phyloP scores from a whole-genome alignment of 2,888 invertebrate species.

The Chrysina gloriosa region DNA sequence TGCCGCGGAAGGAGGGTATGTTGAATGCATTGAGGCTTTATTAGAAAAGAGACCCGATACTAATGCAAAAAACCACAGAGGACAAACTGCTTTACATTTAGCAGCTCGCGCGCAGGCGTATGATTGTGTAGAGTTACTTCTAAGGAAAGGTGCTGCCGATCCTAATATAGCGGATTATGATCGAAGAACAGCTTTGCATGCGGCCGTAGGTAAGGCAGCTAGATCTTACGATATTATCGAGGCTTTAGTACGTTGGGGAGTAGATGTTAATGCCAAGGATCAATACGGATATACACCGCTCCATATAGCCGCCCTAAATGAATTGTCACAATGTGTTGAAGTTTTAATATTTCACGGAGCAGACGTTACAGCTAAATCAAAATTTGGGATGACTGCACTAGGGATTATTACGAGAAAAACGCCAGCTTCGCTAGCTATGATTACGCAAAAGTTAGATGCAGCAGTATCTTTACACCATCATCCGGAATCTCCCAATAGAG shows the following conservation, averaged over 20 bases:
- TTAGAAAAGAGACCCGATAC: slow-evolving; percentile 81
- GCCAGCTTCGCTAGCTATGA: slow-evolving; percentile 85
- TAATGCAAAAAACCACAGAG: slow-evolving; percentile 79
- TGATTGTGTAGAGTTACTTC: slow-evolving; percentile 82
- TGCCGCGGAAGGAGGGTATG: slow-evolving; percentile 89
- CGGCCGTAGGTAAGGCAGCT: slow-evolving; percentile 86
- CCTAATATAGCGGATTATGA: slow-evolving; percentile 85
- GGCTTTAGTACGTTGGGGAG: slow-evolving; percentile 81
- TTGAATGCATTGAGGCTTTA: slow-evolving; percentile 81
- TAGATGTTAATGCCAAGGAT: slow-evolving; percentile 86
- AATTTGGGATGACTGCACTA: slow-evolving; percentile 86
- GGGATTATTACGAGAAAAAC: slow-evolving; percentile 89
- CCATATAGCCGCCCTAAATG: slow-evolving; percentile 87
- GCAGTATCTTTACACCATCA: slow-evolving; percentile 83
- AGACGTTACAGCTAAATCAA: slow-evolving; percentile 89
- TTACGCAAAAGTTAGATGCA: slow-evolving; percentile 83
- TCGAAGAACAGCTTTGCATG: slow-evolving; percentile 84
- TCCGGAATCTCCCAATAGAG: slow-evolving; percentile 80
- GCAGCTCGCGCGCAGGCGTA: slow-evolving; percentile 83
- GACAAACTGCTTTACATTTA: slow-evolving; percentile 87
- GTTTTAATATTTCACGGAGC: slow-evolving; percentile 86
- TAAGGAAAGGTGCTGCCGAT: slow-evolving; percentile 80
- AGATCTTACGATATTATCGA: slow-evolving; percentile 85
- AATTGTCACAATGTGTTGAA: slow-evolving; percentile 86
- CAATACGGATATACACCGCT: slow-evolving; percentile 88